Conservation (phyloP, 2,113 vertebrate genomes). For the Prietella phreatophila region DNA sequence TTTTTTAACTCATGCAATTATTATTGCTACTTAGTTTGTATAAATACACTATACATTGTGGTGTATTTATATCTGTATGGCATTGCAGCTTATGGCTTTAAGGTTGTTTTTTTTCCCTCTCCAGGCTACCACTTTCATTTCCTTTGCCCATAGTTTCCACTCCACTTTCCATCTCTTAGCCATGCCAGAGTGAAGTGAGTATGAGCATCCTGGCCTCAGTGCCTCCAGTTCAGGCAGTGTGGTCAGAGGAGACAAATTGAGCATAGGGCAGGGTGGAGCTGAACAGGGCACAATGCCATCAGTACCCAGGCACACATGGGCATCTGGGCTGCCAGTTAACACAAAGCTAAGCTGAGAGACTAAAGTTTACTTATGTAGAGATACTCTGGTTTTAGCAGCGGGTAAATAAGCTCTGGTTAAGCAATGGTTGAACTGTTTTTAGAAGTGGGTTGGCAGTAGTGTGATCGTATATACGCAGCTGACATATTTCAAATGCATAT, state of each 20-base stretch:
- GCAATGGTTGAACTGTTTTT: constrained; percentile 3
- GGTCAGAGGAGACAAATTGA: constrained; percentile 40
- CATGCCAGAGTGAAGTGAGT: not conserved
- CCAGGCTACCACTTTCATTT: constrained; percentile 5
- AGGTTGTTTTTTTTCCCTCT: not conserved
- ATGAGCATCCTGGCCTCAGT: not conserved
- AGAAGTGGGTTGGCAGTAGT: not conserved
- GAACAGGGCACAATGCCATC: constrained; percentile 2
- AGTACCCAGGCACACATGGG: constrained; percentile 11
- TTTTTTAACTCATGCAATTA: not conserved
- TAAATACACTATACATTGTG: not conserved
- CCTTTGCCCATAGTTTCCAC: not conserved
- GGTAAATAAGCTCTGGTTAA: not conserved
- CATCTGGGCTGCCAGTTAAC: not conserved
- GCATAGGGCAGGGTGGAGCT: constrained; percentile 26
- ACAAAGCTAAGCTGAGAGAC: not conserved
- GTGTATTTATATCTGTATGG: not conserved
- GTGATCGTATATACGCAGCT: not conserved
- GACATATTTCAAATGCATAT: constrained; percentile 4
- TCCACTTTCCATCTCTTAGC: not conserved
- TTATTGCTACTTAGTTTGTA: not conserved
- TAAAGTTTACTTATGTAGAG: not conserved
- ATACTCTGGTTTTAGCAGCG: constrained; percentile 4
- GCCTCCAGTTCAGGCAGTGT: constrained; percentile 21
- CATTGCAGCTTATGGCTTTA: not conserved